These are phyloP conservation scores for Apodemus speciosus DNA, from an alignment of 2,113 vertebrate genomes.

Conservation along the genomic window DNA sequence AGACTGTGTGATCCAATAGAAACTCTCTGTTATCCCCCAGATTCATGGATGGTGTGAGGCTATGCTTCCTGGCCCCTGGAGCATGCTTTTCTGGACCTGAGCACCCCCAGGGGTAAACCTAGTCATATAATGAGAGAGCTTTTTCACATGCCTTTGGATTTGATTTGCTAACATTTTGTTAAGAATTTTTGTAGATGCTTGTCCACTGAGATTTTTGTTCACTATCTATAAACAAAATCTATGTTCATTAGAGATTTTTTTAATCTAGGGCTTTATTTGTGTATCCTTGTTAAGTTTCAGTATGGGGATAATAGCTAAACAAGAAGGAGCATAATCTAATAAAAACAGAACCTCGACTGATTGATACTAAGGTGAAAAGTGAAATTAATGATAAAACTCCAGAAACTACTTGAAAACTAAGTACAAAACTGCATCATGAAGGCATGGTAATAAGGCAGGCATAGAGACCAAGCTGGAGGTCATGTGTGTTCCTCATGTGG, in stretches of 20 bases:
- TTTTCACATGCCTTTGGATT: background rate
- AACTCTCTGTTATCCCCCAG: background rate
- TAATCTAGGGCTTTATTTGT: background rate
- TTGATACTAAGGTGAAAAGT: constrained; percentile 2
- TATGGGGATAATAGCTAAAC: background rate
- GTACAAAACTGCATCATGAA: background rate
- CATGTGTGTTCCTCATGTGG: background rate
- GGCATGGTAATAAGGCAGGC: background rate
- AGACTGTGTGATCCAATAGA: background rate
- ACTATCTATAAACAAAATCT: background rate
- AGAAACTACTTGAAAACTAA: constrained; percentile 14
- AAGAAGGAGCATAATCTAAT: constrained; percentile 6
- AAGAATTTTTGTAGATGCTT: background rate
- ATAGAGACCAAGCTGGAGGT: background rate
- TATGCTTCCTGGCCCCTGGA: background rate
- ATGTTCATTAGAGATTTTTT: background rate
- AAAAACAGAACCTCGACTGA: background rate
- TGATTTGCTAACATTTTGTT: background rate
- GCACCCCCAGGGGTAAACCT: background rate
- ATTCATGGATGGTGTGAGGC: background rate
- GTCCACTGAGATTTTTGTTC: background rate
- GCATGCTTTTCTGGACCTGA: background rate
- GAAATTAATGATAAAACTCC: background rate
- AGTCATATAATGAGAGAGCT: background rate
- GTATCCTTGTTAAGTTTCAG: background rate